These are phyloP conservation scores for Xestoiulus laeticollis DNA, from an alignment of 2,888 invertebrate genomes.

Conservation along the genomic window DNA sequence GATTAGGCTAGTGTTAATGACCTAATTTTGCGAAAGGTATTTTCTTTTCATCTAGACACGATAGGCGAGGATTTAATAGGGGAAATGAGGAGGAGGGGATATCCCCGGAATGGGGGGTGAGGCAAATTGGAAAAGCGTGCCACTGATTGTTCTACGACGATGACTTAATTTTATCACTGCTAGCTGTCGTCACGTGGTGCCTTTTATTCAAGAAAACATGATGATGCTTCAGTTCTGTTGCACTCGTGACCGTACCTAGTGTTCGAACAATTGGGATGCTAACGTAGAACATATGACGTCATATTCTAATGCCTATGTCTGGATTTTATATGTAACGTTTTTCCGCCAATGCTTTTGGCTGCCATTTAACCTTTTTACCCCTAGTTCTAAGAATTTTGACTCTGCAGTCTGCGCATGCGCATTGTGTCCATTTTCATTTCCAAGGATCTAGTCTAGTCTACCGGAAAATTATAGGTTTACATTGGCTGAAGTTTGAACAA, in stretches of 20 bases:
- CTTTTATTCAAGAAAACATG: no score
- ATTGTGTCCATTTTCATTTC: not conserved
- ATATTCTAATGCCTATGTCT: no score
- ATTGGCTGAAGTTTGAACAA: not conserved
- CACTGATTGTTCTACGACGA: not conserved
- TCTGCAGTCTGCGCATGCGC: not conserved
- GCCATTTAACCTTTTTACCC: not conserved
- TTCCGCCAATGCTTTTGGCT: not conserved
- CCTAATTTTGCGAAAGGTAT: constrained; percentile 9
- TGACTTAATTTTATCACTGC: not conserved
- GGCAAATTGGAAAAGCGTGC: not conserved
- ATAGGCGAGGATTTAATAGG: constrained; percentile 8
- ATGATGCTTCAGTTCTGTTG: no score
- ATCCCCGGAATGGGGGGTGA: not conserved
- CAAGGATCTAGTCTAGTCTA: not conserved
- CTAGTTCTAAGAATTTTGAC: not conserved
- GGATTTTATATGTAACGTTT: no score
- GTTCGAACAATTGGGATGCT: no score
- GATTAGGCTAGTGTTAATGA: constrained; percentile 9
- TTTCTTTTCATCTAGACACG: constrained; percentile 1
- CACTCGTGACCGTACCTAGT: no score
- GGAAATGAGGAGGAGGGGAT: constrained; percentile 1
- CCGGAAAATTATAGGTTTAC: not conserved
- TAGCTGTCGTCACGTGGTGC: no score
- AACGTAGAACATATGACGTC: no score